phyloP scores from a whole-genome alignment of 2,888 invertebrate species.

The Oxyteleia sp. region DNA sequence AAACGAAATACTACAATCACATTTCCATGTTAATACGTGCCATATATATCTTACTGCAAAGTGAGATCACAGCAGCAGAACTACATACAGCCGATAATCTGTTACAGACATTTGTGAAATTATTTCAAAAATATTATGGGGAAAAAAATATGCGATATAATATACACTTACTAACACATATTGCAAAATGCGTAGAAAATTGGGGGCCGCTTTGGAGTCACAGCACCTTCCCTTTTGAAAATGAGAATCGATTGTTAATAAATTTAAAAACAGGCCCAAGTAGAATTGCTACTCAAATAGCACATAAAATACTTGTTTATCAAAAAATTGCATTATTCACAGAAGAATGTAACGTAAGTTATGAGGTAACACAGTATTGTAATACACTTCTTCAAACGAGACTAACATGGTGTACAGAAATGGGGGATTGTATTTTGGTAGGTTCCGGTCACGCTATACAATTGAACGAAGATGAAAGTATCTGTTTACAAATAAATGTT shows the following conservation, averaged over 20 bases:
- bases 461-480: conserved; percentile 5
- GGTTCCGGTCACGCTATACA: neutral
- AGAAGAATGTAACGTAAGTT: neutral
- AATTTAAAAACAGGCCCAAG: neutral
- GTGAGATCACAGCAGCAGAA: neutral
- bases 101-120: neutral
- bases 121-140: conserved; percentile 24
- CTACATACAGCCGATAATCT: neutral
- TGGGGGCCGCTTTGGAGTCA: neutral
- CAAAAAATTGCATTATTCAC: neutral
- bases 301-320: conserved; percentile 4
- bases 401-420: neutral
- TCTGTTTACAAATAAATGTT: neutral
- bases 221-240: neutral
- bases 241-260: neutral
- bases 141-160: conserved; percentile 21
- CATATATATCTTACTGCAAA: conserved; percentile 18
- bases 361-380: neutral
- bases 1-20: conserved; percentile 17
- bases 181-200: too few species aligned
- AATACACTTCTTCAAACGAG: neutral
- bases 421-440: neutral
- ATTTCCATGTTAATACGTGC: conserved; percentile 10
- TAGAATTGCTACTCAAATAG: conserved; percentile 17
- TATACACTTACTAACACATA: conserved; percentile 14